Evolutionary conservation across 2,888 invertebrate genomes (phyloP), one percentile per base, ranked within the genome.

Genomic region (Dioctria linearis): DNA sequence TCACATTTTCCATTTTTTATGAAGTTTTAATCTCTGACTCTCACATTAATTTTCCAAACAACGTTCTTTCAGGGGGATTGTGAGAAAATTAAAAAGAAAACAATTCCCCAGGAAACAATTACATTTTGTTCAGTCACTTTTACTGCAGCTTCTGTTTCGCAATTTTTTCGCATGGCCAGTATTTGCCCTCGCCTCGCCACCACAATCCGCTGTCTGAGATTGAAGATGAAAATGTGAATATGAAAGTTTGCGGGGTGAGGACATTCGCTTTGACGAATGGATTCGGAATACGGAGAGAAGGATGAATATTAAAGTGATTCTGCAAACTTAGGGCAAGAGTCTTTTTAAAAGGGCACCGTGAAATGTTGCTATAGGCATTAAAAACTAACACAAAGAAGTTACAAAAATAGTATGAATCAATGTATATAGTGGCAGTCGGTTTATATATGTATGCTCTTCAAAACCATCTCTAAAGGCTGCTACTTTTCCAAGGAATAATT

Each of bases 121-220:
- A 67, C 67, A 67, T 43, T 67, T 67, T 66, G 51, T 46, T 43
- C 43, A 67, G 49, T 51, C 65, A 42, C 42, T 65, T 40, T 40
- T 37, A 40, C 65, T 6, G 51, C 11, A 40, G 65, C 40, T 40
- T 13, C 42, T 11, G 65, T 43, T 49, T 42, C 25, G 49, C 49
- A 67, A 67, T 67, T 67, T 49, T 67, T 43, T 67, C 67, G 67
- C 67, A 67, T 43, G 46, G 67, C 67, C 49, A 49, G 42, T 49
- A 67, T 67, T 67, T 67, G 46, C 67, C 67, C 65, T 65, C 65
- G 42, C 40, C 25, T 25, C 25, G 25, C 25, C 25, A 25, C 65
- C 65, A 40, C 65, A 65, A 42, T 65, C 42, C 42, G 42, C 67
- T 25, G 43, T 67, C 67, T 67, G 67, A 67, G 67, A 46, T 67